These are phyloP conservation scores for Orthochromis indermauri DNA, from an alignment of 2,113 vertebrate species.

Conservation along the genomic window DNA sequence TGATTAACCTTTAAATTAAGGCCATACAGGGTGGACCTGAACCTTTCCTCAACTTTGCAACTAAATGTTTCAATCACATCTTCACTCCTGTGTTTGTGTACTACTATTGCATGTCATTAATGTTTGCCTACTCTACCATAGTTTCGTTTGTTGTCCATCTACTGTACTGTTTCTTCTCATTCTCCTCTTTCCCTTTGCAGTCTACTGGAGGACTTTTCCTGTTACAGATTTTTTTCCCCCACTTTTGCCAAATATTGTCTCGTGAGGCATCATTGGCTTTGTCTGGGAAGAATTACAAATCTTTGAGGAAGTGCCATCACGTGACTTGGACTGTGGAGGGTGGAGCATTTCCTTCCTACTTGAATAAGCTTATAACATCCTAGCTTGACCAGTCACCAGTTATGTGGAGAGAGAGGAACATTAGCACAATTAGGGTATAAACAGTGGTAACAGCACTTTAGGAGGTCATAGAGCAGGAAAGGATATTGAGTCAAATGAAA, in stretches of 20 bases:
- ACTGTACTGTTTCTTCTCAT: not conserved
- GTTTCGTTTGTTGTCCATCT: not conserved
- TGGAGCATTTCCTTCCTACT: not conserved
- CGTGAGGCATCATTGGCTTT: not conserved
- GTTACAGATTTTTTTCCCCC: accelerated
- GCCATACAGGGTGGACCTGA: not conserved
- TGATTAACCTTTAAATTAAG: not conserved
- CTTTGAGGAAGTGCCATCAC: not conserved
- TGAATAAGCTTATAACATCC: not conserved
- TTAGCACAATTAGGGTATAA: accelerated
- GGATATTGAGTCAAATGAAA: not conserved
- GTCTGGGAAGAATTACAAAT: not conserved
- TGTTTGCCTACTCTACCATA: not conserved
- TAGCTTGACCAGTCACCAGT: not conserved
- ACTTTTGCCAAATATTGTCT: not conserved
- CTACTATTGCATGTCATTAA: not conserved
- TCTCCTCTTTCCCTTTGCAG: not conserved
- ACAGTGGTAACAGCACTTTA: not conserved
- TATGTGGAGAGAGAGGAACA: not conserved
- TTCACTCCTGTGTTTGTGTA: not conserved
- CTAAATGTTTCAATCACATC: not conserved
- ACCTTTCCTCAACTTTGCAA: not conserved
- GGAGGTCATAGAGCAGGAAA: not conserved
- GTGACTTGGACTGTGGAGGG: not conserved
- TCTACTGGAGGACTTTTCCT: not conserved